A percentile compares a stretch with the other conserved stretches of the same genome.
phyloP scores from a whole-genome alignment of 23 tunicate genomes.

The Ascidia mentula region DNA sequence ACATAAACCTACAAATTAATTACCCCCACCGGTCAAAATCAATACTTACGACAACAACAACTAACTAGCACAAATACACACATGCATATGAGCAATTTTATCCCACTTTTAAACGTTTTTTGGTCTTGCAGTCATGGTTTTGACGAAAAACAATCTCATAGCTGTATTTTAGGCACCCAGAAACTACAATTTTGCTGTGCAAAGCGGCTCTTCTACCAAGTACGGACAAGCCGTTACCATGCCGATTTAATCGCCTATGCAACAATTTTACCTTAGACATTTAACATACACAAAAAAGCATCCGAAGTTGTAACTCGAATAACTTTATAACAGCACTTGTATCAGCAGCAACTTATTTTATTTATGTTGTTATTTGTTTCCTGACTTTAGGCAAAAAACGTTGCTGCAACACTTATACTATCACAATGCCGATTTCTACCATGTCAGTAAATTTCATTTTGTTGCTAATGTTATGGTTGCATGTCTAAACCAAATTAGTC shows the following conservation, averaged over 20 bases:
- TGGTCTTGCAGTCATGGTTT: no score
- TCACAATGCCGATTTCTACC: no score
- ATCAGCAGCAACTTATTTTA: not conserved
- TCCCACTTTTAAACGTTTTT: no score
- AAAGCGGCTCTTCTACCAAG: not conserved
- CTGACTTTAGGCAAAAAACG: no score
- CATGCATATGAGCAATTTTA: not conserved
- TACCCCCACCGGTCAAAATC: no score
- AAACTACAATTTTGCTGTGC: not conserved
- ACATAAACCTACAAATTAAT: no score
- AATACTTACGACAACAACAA: not conserved
- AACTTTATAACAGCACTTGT: not conserved
- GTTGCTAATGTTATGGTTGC: no score
- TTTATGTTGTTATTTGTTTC: not conserved
- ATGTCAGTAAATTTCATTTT: no score
- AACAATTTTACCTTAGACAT: not conserved
- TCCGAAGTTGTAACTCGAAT: not conserved
- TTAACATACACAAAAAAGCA: not conserved
- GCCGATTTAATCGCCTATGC: not conserved
- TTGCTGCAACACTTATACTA: no score
- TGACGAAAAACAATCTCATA: no score
- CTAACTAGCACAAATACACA: no score
- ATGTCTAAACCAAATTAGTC: no score
- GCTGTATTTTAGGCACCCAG: conserved; percentile 1
- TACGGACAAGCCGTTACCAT: not conserved